phyloP scores from a whole-genome alignment of 2,113 vertebrate species.

The Choloepus hoffmanni region DNA sequence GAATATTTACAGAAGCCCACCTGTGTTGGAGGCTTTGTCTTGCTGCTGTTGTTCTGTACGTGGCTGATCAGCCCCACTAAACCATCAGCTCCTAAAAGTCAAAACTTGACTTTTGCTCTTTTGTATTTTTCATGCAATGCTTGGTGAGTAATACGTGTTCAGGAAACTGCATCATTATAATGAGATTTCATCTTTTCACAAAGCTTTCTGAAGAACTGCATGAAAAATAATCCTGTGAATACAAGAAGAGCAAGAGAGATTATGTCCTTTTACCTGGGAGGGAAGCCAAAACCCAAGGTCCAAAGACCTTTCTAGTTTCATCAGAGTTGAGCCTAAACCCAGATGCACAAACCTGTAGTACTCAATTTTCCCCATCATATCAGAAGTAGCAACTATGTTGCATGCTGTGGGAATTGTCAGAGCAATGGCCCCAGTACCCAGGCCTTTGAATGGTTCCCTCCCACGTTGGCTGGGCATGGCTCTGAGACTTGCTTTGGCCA shows the following conservation, averaged over 20 bases:
- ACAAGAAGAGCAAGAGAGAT: background rate
- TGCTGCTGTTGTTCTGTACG: background rate
- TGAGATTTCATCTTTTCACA: background rate
- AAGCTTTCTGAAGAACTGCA: background rate
- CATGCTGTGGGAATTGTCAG: fast-evolving
- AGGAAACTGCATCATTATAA: background rate
- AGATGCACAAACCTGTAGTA: background rate
- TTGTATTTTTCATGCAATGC: background rate
- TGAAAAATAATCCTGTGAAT: background rate
- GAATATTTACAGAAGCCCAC: background rate
- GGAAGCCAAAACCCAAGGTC: background rate
- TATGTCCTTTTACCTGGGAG: background rate
- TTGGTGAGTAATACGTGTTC: background rate
- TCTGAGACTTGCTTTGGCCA: background rate
- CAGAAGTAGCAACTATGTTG: background rate
- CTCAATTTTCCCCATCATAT: background rate
- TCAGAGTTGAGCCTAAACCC: background rate
- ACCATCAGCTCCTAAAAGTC: background rate
- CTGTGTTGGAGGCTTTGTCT: background rate
- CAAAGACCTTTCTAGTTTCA: background rate
- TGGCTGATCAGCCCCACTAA: background rate
- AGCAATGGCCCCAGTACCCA: background rate
- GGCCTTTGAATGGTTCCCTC: background rate
- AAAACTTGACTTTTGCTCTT: background rate
- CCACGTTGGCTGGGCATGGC: background rate